A percentile compares a stretch with the other conserved stretches of the same genome.
phyloP scores from a whole-genome alignment of 1,140 invertebrate genomes.

The Odontomachus brunneus region DNA sequence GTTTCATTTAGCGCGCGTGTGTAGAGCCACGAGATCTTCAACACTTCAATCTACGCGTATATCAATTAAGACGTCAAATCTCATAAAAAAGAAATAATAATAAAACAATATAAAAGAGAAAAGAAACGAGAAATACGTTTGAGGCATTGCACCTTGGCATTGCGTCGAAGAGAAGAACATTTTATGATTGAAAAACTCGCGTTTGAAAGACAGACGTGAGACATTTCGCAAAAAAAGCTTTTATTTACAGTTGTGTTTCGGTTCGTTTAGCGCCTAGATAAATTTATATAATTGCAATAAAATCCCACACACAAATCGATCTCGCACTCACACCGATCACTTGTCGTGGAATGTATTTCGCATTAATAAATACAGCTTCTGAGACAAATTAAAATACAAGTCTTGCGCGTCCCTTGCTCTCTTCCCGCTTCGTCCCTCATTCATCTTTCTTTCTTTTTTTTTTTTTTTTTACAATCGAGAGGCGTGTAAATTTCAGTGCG shows the following conservation, averaged over 20 bases:
- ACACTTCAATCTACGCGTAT: too few relatives aligned
- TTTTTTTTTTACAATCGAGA: slow-evolving; percentile 66
- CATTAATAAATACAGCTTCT: slow-evolving; percentile 73
- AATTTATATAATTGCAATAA: slow-evolving; percentile 76
- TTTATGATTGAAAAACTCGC: neutral
- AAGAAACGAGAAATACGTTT: too few relatives aligned
- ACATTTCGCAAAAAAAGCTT: slow-evolving; percentile 74
- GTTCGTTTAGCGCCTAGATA: slow-evolving; percentile 66
- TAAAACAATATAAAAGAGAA: too few relatives aligned
- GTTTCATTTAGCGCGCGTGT: too few relatives aligned
- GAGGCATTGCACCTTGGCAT: too few relatives aligned
- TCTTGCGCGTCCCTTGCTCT: slow-evolving; percentile 37
- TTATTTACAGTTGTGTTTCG: slow-evolving; percentile 75
- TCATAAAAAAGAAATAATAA: too few relatives aligned
- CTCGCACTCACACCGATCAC: slow-evolving; percentile 63
- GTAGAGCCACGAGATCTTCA: too few relatives aligned
- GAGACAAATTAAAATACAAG: slow-evolving; percentile 73
- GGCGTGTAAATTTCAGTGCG: slow-evolving; percentile 50
- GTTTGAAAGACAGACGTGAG: slow-evolving; percentile 45
- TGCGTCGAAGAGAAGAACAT: too few relatives aligned
- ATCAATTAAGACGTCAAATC: too few relatives aligned
- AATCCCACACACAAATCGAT: slow-evolving; percentile 69
- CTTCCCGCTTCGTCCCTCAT: too few relatives aligned
- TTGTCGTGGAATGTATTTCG: slow-evolving; percentile 72
- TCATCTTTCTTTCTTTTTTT: too few relatives aligned